Evolutionary conservation across 1,140 invertebrate genomes (phyloP).

Genomic region (Anoplophora glabripennis): DNA sequence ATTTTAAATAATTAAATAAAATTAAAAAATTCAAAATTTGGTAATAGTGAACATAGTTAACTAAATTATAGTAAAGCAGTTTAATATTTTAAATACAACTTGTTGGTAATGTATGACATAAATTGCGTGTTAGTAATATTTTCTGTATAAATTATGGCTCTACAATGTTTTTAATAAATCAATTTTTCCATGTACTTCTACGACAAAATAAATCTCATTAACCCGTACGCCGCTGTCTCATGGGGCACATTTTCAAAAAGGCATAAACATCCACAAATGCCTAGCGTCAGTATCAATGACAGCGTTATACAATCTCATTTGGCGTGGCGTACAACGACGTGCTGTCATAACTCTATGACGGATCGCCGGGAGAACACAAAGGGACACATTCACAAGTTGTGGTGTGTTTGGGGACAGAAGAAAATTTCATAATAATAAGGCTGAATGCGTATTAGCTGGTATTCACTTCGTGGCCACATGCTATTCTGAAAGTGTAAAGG

Average conservation of each 20-base stretch:
- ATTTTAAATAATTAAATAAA: too few species aligned
- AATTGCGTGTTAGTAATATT: too few species aligned
- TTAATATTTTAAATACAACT: too few species aligned
- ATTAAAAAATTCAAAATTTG: too few species aligned
- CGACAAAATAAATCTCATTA: background rate
- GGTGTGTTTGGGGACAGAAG: slow-evolving; percentile 14
- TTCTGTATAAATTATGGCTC: too few species aligned
- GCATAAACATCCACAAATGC: slow-evolving; percentile 1
- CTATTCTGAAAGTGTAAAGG: too few species aligned
- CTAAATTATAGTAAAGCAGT: too few species aligned
- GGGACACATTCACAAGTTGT: slow-evolving; percentile 24
- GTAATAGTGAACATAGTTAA: too few species aligned
- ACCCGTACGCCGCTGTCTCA: background rate
- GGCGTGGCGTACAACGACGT: slow-evolving; percentile 21
- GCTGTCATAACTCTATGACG: slow-evolving; percentile 38
- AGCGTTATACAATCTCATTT: slow-evolving; percentile 33
- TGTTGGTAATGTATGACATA: too few species aligned
- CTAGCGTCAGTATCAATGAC: slow-evolving; percentile 27
- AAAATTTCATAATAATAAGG: slow-evolving; percentile 7
- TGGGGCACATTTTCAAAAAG: background rate
- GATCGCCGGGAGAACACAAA: slow-evolving; percentile 21
- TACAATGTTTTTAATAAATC: too few species aligned
- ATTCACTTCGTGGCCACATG: too few species aligned
- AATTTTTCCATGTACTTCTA: too few species aligned
- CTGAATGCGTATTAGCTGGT: background rate